Evolutionary conservation across 1,140 invertebrate species (phyloP).

Genomic region (Caenorhabditis latens): DNA sequence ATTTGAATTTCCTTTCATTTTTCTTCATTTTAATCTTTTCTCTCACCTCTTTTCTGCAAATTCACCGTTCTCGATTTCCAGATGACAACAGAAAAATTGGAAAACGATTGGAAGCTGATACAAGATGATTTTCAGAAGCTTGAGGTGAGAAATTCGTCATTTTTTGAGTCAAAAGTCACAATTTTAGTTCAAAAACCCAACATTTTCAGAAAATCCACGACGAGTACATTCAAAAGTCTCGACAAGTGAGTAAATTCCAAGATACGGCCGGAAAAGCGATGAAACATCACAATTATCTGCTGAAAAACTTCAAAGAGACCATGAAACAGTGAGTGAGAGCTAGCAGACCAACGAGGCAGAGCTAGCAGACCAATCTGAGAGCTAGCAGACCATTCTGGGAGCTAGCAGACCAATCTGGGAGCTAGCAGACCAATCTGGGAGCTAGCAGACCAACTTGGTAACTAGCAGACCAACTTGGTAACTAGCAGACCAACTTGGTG

Average conservation of each 20-base stretch:
- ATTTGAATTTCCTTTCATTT: no score
- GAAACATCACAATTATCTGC: constrained; percentile 72
- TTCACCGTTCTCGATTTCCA: no score
- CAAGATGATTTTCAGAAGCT: constrained; percentile 65
- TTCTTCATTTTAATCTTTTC: no score
- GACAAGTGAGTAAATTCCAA: constrained; percentile 69
- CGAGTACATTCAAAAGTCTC: constrained; percentile 69
- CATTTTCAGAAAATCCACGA: constrained; percentile 70
- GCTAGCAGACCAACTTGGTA: no score
- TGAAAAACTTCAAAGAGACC: constrained; percentile 66
- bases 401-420: no score
- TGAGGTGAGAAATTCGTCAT: constrained; percentile 61
- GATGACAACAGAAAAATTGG: constrained; percentile 40
- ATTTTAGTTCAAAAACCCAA: no score
- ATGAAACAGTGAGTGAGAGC: constrained; percentile 11
- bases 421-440: no score
- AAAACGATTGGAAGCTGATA: constrained; percentile 65
- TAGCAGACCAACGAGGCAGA: background rate
- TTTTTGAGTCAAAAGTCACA: background rate
- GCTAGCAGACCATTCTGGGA: background rate
- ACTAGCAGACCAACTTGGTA: no score
- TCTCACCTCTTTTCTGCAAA: no score
- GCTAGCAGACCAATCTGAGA: background rate
- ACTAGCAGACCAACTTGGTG: no score
- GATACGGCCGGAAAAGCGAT: constrained; percentile 67